phyloP scores from a whole-genome alignment of 2,888 invertebrate species.

The Lycocerus yunnanus region DNA sequence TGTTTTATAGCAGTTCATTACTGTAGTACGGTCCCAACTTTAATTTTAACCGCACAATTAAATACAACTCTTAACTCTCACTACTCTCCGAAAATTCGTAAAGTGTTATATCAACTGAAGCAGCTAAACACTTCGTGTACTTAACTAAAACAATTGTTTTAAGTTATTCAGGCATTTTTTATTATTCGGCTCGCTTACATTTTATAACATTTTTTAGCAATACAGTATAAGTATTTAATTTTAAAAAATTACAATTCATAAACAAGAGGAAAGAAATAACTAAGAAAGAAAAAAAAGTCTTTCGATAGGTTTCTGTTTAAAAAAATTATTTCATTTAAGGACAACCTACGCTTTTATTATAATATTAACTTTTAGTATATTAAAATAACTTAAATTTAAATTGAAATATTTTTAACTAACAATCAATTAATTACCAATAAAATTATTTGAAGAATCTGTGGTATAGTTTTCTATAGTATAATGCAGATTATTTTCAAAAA shows the following conservation, averaged over 20 bases:
- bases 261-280: not conserved
- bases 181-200: not conserved
- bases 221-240: not conserved
- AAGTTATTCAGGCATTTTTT: not conserved
- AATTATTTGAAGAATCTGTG: no score
- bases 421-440: no score
- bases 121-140: not conserved
- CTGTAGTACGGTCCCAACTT: not conserved
- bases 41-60: not conserved
- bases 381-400: no score
- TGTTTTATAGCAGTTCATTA: not conserved
- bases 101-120: not conserved
- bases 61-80: not conserved
- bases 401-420: no score
- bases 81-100: not conserved
- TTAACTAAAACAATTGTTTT: not conserved
- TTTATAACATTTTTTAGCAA: not conserved
- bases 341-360: no score
- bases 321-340: no score
- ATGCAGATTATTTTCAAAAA: no score
- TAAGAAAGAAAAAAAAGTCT: not conserved
- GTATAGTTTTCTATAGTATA: no score
- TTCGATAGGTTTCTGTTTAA: not conserved
- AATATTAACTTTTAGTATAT: no score
- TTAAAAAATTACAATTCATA: not conserved